A percentile compares a stretch with the other conserved stretches of the same genome.
Conservation (phyloP, 2,113 vertebrate genomes). For the Marmota flaviventris region DNA sequence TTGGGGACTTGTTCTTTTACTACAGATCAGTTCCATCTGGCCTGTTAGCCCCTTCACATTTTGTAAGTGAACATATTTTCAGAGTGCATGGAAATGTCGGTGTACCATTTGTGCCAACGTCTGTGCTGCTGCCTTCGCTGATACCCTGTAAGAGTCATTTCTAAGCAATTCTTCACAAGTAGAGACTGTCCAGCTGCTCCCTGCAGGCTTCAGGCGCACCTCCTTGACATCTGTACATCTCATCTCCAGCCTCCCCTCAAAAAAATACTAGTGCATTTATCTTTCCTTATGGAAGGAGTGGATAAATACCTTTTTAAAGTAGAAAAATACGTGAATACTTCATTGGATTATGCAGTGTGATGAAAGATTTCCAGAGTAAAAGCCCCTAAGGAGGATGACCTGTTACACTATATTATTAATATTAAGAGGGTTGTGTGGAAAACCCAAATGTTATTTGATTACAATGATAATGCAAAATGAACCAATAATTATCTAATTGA, state of each 20-base stretch:
- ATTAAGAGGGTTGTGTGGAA: neutral
- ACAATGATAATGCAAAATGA: neutral
- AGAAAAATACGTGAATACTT: neutral
- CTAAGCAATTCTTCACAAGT: neutral
- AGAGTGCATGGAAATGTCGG: neutral
- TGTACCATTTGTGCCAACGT: neutral
- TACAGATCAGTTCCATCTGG: neutral
- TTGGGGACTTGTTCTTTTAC: neutral
- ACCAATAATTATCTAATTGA: slow-evolving; percentile 4
- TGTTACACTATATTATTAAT: neutral
- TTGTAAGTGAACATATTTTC: neutral
- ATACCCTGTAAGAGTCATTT: neutral
- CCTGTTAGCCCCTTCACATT: neutral
- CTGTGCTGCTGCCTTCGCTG: neutral
- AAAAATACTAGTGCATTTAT: neutral
- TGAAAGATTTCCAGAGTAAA: neutral
- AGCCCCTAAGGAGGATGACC: neutral
- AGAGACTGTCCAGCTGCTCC: too few species aligned
- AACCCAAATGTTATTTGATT: neutral
- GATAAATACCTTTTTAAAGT: too few species aligned
- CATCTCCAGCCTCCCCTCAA: neutral
- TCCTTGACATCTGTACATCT: neutral
- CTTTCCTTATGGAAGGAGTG: neutral
- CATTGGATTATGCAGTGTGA: neutral
- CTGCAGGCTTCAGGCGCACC: too few species aligned